phyloP scores from a whole-genome alignment of 1,140 invertebrate genomes.

The Scaptomyza montana region DNA sequence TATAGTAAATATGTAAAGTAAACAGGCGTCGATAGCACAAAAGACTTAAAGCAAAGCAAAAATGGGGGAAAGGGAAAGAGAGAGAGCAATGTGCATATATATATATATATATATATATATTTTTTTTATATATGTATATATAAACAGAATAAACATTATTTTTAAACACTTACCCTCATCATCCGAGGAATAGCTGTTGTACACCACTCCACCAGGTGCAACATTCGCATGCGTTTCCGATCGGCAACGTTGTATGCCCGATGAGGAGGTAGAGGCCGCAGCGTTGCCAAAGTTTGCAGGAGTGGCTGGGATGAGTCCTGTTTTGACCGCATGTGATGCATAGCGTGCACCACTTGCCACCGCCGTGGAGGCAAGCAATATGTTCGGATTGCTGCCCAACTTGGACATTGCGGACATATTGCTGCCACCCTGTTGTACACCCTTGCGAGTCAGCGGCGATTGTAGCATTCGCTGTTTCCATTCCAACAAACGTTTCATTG shows the following conservation, averaged over 20 bases:
- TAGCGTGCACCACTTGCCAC: constrained; percentile 84
- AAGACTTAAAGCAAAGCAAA: constrained; percentile 71
- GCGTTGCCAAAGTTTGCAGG: constrained; percentile 52
- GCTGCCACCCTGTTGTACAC: constrained; percentile 84
- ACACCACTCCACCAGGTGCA: constrained; percentile 86
- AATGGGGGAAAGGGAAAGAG: constrained; percentile 22
- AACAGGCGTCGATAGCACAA: constrained; percentile 37
- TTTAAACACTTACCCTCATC: constrained; percentile 89
- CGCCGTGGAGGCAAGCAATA: constrained; percentile 72
- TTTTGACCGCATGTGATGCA: constrained; percentile 58
- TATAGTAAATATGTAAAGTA: constrained; percentile 17
- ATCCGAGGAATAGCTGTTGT: constrained; percentile 93
- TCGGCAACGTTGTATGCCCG: constrained; percentile 81
- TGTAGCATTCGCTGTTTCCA: constrained; percentile 97
- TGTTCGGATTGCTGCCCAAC: constrained; percentile 80
- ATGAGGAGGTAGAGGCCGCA: not conserved
- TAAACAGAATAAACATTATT: constrained; percentile 2
- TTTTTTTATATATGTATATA: not conserved
- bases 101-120: not conserved
- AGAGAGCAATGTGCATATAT: constrained; percentile 18
- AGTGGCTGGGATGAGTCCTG: constrained; percentile 61
- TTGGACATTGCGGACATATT: constrained; percentile 84
- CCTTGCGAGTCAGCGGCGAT: constrained; percentile 92
- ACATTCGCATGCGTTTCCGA: constrained; percentile 84
- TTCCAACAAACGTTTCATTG: constrained; percentile 94